Evolutionary conservation across 2,113 vertebrate genomes (phyloP).

Genomic region (Pipa parva): DNA sequence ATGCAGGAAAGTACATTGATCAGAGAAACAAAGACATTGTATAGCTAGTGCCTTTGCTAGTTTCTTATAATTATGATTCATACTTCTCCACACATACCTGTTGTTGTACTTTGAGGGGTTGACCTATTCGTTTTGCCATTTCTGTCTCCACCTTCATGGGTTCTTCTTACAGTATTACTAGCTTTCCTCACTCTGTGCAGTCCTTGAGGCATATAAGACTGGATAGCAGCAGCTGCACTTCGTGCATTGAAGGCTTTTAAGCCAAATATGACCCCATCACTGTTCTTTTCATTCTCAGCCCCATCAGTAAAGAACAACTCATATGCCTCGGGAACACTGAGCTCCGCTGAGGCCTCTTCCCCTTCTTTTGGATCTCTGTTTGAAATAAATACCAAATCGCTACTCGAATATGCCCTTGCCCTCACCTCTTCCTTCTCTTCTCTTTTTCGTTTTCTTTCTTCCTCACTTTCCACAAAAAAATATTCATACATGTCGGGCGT

Average conservation of each 20-base stretch:
- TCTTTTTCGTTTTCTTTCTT: conserved; percentile 15
- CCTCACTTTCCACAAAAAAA: conserved; percentile 67
- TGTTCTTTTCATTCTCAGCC: conserved; percentile 2
- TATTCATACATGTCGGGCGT: conserved; percentile 83
- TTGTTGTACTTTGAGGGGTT: conserved; percentile 42
- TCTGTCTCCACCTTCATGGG: not conserved
- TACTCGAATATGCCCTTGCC: conserved; percentile 43
- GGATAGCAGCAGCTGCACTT: conserved; percentile 45
- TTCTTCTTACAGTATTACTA: not conserved
- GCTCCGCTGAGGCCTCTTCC: not conserved
- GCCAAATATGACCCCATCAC: conserved; percentile 9
- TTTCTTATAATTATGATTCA: no score
- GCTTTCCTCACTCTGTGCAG: not conserved
- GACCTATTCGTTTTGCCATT: not conserved
- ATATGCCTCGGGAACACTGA: conserved; percentile 62
- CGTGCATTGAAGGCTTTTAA: conserved; percentile 35
- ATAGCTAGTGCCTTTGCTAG: no score
- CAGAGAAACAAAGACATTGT: no score
- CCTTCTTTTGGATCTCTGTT: conserved; percentile 17
- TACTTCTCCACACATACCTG: conserved; percentile 60
- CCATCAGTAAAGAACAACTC: conserved; percentile 64
- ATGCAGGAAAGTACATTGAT: no score
- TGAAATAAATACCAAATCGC: conserved; percentile 4
- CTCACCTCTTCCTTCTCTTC: conserved; percentile 52
- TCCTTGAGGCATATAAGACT: conserved; percentile 24